Percentiles rank a stretch among this genome's conserved stretches.
Evolutionary conservation across 2,888 invertebrate species (phyloP).

Genomic region (Drosophila neotestacea): DNA sequence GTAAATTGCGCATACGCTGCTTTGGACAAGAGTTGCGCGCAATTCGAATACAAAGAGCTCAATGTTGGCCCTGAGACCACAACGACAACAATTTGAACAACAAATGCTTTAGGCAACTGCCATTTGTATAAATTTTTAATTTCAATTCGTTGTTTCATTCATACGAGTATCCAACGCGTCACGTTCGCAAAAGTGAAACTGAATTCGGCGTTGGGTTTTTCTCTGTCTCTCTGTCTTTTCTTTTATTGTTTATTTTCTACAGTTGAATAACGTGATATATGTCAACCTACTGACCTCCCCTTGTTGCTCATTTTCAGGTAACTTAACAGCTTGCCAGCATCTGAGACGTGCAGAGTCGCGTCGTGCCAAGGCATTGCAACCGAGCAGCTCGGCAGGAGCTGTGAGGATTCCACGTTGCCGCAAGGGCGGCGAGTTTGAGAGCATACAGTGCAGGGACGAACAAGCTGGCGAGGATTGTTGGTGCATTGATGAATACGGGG

Average conservation of each 20-base stretch:
- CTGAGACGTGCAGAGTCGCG: constrained; percentile 88
- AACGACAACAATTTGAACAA: constrained; percentile 25
- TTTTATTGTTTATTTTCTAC: background rate
- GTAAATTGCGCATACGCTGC: constrained; percentile 73
- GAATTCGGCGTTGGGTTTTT: constrained; percentile 39
- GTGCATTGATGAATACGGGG: constrained; percentile 93
- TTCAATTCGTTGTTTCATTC: constrained; percentile 55
- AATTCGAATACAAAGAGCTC: constrained; percentile 66
- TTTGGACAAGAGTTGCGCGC: constrained; percentile 43
- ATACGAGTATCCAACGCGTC: constrained; percentile 52
- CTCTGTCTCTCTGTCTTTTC: background rate
- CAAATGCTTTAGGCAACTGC: constrained; percentile 43
- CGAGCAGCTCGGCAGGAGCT: constrained; percentile 39
- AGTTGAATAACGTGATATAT: constrained; percentile 75
- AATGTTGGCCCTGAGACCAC: constrained; percentile 65
- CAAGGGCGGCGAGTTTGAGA: constrained; percentile 90
- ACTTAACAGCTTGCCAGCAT: constrained; percentile 88
- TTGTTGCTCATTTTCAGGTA: constrained; percentile 63
- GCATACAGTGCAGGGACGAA: constrained; percentile 90
- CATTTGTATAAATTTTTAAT: constrained; percentile 57
- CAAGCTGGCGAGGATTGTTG: constrained; percentile 90
- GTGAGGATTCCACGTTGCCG: constrained; percentile 90
- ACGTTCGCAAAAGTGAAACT: constrained; percentile 80
- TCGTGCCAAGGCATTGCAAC: constrained; percentile 87
- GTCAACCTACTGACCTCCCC: constrained; percentile 36